Conservation (phyloP, 1,140 invertebrate species). For the Gyrodactylus bullatarudis region DNA sequence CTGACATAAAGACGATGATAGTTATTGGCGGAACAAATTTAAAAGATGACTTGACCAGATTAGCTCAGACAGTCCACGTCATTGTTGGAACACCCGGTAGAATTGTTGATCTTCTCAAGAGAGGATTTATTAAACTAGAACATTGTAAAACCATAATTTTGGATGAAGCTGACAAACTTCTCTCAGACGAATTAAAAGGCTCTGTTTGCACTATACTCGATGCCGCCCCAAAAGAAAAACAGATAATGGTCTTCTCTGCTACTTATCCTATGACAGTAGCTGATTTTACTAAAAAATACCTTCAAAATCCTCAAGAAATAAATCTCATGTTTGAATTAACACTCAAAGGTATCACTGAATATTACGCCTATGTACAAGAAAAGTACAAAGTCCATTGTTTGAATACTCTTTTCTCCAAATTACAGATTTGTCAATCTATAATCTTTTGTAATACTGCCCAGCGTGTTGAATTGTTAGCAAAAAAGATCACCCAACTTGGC, state of each 20-base stretch:
- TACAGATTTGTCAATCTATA: constrained; percentile 98
- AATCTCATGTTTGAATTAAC: constrained; percentile 99
- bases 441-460: constrained; percentile 99
- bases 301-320: constrained; percentile 83
- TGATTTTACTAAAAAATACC: constrained; percentile 79
- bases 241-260: constrained; percentile 89
- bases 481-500: constrained; percentile 94
- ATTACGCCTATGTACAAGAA: constrained; percentile 99
- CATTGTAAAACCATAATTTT: constrained; percentile 79
- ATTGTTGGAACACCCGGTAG: constrained; percentile 95
- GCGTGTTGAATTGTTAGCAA: constrained; percentile 79
- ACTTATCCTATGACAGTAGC: constrained; percentile 94
- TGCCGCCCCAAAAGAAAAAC: constrained; percentile 60
- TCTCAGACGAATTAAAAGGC: constrained; percentile 3
- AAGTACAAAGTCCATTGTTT: constrained; percentile 97
- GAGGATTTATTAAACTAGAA: constrained; percentile 64
- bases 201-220: constrained; percentile 56
- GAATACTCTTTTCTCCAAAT: constrained; percentile 94
- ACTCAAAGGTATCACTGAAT: constrained; percentile 92
- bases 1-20: constrained; percentile 45
- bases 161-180: constrained; percentile 32
- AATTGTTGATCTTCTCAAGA: constrained; percentile 97
- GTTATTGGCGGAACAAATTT: constrained; percentile 90
- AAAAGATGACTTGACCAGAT: constrained; percentile 93
- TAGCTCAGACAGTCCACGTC: constrained; percentile 80